Percentiles rank a stretch among this genome's conserved stretches.
Conservation (phyloP, 1,140 invertebrate genomes). For the Drosophila fuyamai region DNA sequence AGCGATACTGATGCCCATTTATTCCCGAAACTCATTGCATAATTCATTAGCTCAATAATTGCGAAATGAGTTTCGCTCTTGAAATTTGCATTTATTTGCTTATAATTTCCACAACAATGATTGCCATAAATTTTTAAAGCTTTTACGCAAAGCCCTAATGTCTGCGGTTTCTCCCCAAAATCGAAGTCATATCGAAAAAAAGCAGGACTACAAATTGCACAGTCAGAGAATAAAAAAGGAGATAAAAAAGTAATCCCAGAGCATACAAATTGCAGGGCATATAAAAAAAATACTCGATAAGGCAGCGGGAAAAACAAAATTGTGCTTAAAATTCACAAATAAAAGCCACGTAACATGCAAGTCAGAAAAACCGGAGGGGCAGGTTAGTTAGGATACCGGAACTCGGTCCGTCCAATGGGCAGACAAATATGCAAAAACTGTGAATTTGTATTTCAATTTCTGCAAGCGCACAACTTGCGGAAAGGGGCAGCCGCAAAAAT, state of each 20-base stretch:
- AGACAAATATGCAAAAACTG: constrained; percentile 73
- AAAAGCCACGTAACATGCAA: constrained; percentile 41
- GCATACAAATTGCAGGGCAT: constrained; percentile 54
- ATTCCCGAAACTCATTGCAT: constrained; percentile 38
- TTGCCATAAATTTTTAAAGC: constrained; percentile 45
- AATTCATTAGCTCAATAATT: constrained; percentile 46
- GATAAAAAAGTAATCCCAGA: constrained; percentile 37
- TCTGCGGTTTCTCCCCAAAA: constrained; percentile 39
- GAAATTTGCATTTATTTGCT: constrained; percentile 50
- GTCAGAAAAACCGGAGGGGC: constrained; percentile 13
- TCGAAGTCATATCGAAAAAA: constrained; percentile 36
- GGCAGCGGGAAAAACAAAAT: constrained; percentile 30
- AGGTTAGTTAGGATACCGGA: constrained; percentile 40
- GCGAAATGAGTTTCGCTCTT: constrained; percentile 36
- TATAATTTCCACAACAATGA: constrained; percentile 37
- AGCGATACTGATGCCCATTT: constrained; percentile 40
- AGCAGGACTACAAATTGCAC: constrained; percentile 48
- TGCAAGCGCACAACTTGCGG: constrained; percentile 31
- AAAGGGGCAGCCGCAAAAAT: constrained; percentile 51
- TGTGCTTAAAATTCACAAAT: constrained; percentile 63
- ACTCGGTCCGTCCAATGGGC: constrained; percentile 11
- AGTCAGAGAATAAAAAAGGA: constrained; percentile 30
- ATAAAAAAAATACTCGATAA: constrained; percentile 19
- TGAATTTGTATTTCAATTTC: constrained; percentile 76
- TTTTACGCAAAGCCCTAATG: constrained; percentile 36